Base-by-base conservation (phyloP, 2,888 invertebrate species). In the Platycheirus rosarum region DNA sequence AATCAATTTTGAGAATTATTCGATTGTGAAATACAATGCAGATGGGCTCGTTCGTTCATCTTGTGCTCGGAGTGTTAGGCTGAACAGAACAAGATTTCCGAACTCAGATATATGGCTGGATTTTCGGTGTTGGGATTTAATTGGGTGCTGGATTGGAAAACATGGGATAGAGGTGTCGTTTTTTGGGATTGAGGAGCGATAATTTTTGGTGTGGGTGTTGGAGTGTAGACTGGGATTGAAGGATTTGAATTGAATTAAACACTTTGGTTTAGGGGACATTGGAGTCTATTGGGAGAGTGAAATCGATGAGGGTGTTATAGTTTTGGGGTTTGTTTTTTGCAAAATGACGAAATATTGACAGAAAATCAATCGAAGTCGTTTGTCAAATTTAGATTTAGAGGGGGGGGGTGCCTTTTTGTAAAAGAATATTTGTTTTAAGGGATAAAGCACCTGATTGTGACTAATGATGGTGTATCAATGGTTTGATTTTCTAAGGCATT, bases 11-110 rank as follows among this genome's bases (percentile, higher is more conserved):
- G 49, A 68, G 37, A 82, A 73, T 82, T 77, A 82, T 77, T 82
- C 77, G 77, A 82, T 73, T 82, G 87, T 85, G 82, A 86, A 91
- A 91, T 85, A 87, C 85, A 84, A 65, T 73, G 60, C 63, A 80
- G 68, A 71, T 53, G 66, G 57, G 51, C 20, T 49, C 42, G 23
- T n/a, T 13, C n/a, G n/a, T n/a, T n/a, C 13, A 18, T 35, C 37
- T 55, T 55, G 37, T 60, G 26, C 16, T 42, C 29, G n/a, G n/a
- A 60, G 48, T 60, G 48, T 85, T 92, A 44, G 48, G 26, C 16
- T 57, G 75, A 69, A 55, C 63, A 23, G 63, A 75, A 79, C 79
- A 75, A 79, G 69, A 70, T 70, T 75, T 75, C 29, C 55, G 14
- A 44, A 16, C n/a, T n/a, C 48, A 55, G 29, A 48, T 51, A 60